Percentiles rank a stretch among this genome's conserved stretches.
These are phyloP conservation scores for Numenius phaeopus DNA, from an alignment of 2,797 vertebrate genomes.

Conservation along the genomic window DNA sequence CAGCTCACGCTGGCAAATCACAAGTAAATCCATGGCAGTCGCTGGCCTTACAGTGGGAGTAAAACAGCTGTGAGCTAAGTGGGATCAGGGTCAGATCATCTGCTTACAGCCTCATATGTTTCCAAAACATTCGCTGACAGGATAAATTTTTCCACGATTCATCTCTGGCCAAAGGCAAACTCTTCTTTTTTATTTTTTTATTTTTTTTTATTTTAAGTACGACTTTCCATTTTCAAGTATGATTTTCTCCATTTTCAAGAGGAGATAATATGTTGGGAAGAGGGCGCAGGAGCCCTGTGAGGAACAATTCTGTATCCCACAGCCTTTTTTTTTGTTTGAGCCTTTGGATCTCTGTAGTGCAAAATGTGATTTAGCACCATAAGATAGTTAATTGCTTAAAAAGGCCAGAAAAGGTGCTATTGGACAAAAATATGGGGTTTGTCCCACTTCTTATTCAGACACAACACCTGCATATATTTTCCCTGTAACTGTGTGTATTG, in stretches of 20 bases:
- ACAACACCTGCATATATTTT: background rate
- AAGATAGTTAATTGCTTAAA: background rate
- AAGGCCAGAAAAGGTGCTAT: background rate
- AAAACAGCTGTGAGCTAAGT: conserved; percentile 24
- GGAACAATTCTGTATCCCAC: background rate
- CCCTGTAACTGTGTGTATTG: background rate
- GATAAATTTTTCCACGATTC: conserved; percentile 1
- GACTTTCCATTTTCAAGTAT: background rate
- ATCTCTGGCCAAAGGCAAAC: conserved; percentile 39
- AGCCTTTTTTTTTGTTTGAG: background rate
- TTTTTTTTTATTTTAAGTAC: background rate
- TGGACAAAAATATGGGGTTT: background rate
- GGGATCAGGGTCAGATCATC: conserved; percentile 42
- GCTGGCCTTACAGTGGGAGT: background rate
- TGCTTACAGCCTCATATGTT: conserved; percentile 1
- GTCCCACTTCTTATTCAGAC: background rate
- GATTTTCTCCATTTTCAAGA: background rate
- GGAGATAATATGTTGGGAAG: background rate
- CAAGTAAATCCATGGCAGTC: background rate
- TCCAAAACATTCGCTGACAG: conserved; percentile 42
- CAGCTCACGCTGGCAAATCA: background rate
- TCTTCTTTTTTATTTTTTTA: background rate
- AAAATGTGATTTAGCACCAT: background rate
- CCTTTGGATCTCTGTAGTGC: background rate
- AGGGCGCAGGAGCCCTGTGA: background rate